These are phyloP conservation scores for Pseudolaguvia tuberculata DNA, from an alignment of 2,113 vertebrate genomes.

Conservation along the genomic window DNA sequence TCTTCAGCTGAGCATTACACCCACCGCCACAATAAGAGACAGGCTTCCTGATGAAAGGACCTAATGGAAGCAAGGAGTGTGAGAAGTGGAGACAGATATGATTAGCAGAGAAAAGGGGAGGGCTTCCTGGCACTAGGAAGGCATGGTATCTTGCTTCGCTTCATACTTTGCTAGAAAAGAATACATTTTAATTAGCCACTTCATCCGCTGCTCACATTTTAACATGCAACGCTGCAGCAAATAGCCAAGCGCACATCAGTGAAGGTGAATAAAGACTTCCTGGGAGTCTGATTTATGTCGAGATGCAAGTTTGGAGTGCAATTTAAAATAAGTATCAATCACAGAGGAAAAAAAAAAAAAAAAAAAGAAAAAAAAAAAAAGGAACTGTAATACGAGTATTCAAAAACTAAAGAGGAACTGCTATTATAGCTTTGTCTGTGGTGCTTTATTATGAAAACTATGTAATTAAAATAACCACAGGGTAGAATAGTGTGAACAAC, in stretches of 20 bases:
- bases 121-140: conserved; percentile 22
- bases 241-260: conserved; percentile 8
- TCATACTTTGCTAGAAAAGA: conserved; percentile 26
- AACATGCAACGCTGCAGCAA: conserved; percentile 30
- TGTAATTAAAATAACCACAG: not conserved
- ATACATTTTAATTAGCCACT: conserved; percentile 48
- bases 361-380: not conserved
- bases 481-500: not conserved
- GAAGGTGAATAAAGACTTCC: not conserved
- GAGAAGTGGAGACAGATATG: conserved; percentile 26
- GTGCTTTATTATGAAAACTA: not conserved
- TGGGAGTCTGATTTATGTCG: conserved; percentile 13
- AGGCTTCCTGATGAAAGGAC: conserved; percentile 27
- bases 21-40: conserved; percentile 3
- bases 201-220: conserved; percentile 39
- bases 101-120: conserved; percentile 17
- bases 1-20: conserved; percentile 28
- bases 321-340: not conserved
- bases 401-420: not conserved
- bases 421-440: not conserved
- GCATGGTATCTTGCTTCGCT: conserved; percentile 3
- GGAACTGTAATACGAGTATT: not conserved
- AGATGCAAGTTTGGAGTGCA: conserved; percentile 13
- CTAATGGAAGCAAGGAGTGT: conserved; percentile 34
- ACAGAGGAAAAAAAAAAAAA: too few species aligned